Base-by-base conservation (phyloP, 2,113 vertebrate species). In the Saguinus imperator region DNA sequence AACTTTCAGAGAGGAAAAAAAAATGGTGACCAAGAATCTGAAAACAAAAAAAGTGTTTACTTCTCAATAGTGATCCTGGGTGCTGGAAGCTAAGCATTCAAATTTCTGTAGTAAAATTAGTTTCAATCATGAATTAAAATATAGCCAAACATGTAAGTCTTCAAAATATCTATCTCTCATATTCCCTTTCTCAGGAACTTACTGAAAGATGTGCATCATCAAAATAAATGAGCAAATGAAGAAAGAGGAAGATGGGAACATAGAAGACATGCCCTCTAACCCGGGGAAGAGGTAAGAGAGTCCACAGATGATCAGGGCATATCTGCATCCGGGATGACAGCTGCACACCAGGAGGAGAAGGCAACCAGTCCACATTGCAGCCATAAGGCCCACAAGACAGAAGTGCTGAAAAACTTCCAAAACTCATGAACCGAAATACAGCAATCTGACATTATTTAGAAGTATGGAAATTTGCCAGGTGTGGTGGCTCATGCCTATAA, bases 81-180 rank as follows among this genome's bases (percentile, higher is more conserved):
- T 57, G 13, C 52, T 83, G 7, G 35, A 90, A 93, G 16, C 6
- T 58, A 82, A 14, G 20, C 16, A 61, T 86, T 83, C 32, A 96
- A 87, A 94, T 84, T 81, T 48, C 37, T 89, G 12, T 4, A 35
- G 29, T 2, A 86, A 37, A 93, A 86, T n/a, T 48, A 87, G 4
- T 76, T 64, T 29, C 55, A 40, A 35, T 68, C 21, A 68, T 83
- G 4, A 89, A 84, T 57, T 86, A 82, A 97, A 97, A 92, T 64
- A 77, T 52, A 83, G 25, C 20, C 27, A 89, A 82, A 94, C 25
- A 80, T 9, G 1, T 50, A 52, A 57, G 25, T 50, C 6, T 25
- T 89, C 61, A 75, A 68, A 86, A 83, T 55, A 40, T 45, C 85
- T 72, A 73, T 76, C 6, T 48, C 4, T 14, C 16, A 64, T 25